Base-by-base conservation (phyloP, 1,140 invertebrate genomes). In the Nasonia longicornis region DNA sequence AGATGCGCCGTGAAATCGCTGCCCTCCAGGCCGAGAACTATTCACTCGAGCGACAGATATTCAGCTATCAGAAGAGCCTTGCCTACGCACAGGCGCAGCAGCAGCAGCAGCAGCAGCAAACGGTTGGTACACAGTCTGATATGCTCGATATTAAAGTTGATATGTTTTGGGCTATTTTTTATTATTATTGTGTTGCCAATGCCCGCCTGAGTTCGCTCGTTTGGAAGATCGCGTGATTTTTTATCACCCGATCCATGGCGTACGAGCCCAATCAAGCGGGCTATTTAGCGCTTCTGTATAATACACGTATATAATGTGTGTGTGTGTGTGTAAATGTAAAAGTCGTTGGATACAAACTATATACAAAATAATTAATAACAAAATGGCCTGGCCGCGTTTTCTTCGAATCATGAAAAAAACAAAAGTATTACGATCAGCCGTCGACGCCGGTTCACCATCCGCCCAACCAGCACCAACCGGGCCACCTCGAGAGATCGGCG, bases 21-120 rank as follows among this genome's bases (percentile, higher is more conserved):
- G 95, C 94, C 2, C 91, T 97, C 10, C 96, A 97, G 87, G 94
- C 95, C 8, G 96, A 97, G 89, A 97, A 97, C 87, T 96, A 96
- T 88, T 94, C 94, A 48, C 90, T 97, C 81, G 96, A 97, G 89
- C 92, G 96, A 81, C 96, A 97, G 89, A 89, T 97, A 58, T 95
- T 97, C 91, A 96, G 95, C 87, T 97, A 97, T 87, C 96, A 97
- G 88, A 95, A 96, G 88, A 96, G 95, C 85, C 93, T 97, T 52
- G 95, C 95, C n/a, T 95, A 93, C 82, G 94, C 94, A 8, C 94
- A 95, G 83, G 86, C 92, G 91, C 85, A 91, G 87, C 83, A 89
- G 86, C 38, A 92, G 91, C 80, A 92, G 22, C 22, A 22, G 22
- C 22, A 22, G 22, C 82, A 85, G 89, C 89, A 77, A 71, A 70